phyloP scores from a whole-genome alignment of 2,797 vertebrate species.

The Dendrocincla fuliginosa region DNA sequence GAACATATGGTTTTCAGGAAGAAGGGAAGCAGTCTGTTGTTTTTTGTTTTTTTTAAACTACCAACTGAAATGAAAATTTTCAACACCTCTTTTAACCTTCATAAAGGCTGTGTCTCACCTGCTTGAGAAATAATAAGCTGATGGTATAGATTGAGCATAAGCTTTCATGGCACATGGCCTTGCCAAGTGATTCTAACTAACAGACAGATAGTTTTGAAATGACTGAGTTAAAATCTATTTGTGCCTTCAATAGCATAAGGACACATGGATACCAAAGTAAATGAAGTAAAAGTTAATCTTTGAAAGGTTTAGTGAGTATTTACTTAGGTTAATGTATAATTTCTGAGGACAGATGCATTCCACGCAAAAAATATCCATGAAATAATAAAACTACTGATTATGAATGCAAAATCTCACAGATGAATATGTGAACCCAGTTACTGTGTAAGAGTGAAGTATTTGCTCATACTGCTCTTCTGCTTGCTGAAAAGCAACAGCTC shows the following conservation, averaged over 20 bases:
- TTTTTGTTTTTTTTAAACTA: not conserved
- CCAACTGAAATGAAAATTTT: not conserved
- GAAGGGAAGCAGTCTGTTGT: not conserved
- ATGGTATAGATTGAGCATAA: not conserved
- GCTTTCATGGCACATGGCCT: not conserved
- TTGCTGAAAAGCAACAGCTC: not conserved
- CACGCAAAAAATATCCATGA: not conserved
- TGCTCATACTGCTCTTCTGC: not conserved
- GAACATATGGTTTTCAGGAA: not conserved
- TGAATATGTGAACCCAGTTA: not conserved
- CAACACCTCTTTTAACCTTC: not conserved
- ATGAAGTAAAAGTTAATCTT: conserved; percentile 22
- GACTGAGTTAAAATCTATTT: not conserved
- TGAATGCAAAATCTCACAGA: not conserved
- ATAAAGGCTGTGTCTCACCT: not conserved
- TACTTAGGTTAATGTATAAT: conserved; percentile 30
- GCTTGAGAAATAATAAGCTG: not conserved
- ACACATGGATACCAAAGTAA: conserved; percentile 14
- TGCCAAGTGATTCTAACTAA: not conserved
- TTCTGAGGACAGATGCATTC: not conserved
- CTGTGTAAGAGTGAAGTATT: not conserved
- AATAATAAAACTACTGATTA: not conserved
- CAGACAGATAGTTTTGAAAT: not conserved
- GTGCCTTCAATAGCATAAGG: not conserved
- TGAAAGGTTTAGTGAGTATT: conserved; percentile 19